A percentile compares a stretch with the other conserved stretches of the same genome.
Evolutionary conservation across 2,888 invertebrate species (phyloP).

Genomic region (Podotricha telesiphe): DNA sequence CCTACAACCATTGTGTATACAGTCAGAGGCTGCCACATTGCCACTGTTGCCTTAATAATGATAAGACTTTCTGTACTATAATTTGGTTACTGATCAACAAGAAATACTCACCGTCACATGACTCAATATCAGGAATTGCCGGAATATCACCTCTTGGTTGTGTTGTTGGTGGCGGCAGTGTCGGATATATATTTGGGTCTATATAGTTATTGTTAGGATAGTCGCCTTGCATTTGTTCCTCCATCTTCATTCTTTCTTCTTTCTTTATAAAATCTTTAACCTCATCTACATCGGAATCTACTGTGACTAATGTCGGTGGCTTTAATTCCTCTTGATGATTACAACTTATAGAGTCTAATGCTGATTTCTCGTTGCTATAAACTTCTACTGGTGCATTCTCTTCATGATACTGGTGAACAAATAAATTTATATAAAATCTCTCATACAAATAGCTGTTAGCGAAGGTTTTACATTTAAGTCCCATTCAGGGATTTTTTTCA

Average conservation of each 20-base stretch:
- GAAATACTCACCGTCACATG: constrained; percentile 67
- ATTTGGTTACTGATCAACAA: background rate
- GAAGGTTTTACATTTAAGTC: too few species aligned
- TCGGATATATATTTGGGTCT: constrained; percentile 55
- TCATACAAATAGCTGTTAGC: too few species aligned
- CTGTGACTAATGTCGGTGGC: constrained; percentile 60
- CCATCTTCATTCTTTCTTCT: constrained; percentile 65
- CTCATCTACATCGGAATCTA: constrained; percentile 68
- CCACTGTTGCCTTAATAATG: too few species aligned
- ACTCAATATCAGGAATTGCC: constrained; percentile 66
- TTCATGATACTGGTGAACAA: constrained; percentile 80
- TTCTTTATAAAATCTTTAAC: constrained; percentile 68
- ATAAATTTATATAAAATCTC: background rate
- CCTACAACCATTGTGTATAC: too few species aligned
- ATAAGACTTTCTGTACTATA: too few species aligned
- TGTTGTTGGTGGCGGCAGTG: constrained; percentile 55
- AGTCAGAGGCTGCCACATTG: too few species aligned
- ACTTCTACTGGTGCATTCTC: constrained; percentile 83
- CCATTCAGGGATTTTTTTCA: too few species aligned
- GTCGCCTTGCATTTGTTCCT: constrained; percentile 74
- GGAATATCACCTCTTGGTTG: constrained; percentile 73
- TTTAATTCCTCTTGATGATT: constrained; percentile 55
- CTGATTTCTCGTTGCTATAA: constrained; percentile 75
- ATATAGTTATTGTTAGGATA: constrained; percentile 69
- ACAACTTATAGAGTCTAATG: constrained; percentile 80